Evolutionary conservation across 2,797 vertebrate genomes (phyloP).

Genomic region (Anguilla marmorata): DNA sequence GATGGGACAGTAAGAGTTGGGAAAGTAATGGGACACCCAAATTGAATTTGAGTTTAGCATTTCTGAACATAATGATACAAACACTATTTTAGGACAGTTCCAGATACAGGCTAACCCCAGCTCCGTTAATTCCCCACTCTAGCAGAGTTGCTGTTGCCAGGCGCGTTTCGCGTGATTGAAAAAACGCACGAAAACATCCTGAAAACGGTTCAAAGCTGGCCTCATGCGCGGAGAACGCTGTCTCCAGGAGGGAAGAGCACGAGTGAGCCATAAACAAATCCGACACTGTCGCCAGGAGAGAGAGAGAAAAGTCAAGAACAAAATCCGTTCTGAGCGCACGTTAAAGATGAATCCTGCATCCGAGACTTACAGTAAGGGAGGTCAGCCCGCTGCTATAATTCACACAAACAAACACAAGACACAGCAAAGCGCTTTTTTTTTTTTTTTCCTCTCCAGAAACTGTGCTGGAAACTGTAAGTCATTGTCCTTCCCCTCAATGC

Average conservation of each 20-base stretch:
- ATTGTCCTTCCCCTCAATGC: background rate
- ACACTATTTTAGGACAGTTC: constrained; percentile 11
- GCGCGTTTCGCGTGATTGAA: background rate
- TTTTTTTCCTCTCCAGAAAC: background rate
- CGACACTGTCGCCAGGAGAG: background rate
- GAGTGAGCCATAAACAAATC: background rate
- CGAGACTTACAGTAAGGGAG: background rate
- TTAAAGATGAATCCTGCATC: background rate
- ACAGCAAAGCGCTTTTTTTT: background rate
- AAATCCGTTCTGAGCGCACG: background rate
- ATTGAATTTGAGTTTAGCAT: constrained; percentile 25
- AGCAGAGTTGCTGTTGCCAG: background rate
- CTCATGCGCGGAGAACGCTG: background rate
- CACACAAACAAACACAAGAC: constrained; percentile 1
- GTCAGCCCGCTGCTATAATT: background rate
- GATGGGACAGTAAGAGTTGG: background rate
- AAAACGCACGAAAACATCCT: background rate
- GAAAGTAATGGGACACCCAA: background rate
- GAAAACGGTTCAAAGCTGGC: background rate
- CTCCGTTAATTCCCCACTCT: background rate
- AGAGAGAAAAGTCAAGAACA: background rate
- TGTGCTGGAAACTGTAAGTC: background rate
- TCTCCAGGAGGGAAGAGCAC: background rate
- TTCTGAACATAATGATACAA: constrained; percentile 13
- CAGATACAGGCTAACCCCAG: background rate